Evolutionary conservation across 2,797 vertebrate genomes (phyloP).

Genomic region (Sternarchorhynchus goeldii): DNA sequence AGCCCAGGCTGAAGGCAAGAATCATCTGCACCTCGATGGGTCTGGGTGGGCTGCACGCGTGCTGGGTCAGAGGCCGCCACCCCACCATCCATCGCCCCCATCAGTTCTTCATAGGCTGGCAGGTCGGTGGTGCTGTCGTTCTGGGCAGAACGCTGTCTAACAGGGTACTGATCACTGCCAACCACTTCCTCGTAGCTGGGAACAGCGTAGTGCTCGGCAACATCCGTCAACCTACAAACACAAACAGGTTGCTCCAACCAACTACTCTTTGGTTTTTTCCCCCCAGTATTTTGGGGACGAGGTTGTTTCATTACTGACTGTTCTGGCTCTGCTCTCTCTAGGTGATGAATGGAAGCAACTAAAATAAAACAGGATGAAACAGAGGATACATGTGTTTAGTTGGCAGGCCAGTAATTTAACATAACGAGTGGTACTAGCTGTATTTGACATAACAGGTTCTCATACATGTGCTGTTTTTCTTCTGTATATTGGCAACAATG

Average conservation of each 20-base stretch:
- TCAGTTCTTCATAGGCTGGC: constrained; percentile 91
- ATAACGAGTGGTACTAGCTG: too few relatives aligned
- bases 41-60: constrained; percentile 15
- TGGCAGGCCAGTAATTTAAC: too few relatives aligned
- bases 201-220: constrained; percentile 80
- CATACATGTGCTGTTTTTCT: too few relatives aligned
- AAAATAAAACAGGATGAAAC: too few relatives aligned
- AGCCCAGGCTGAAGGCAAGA: neutral
- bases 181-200: constrained; percentile 95
- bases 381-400: too few relatives aligned
- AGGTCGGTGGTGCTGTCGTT: constrained; percentile 79
- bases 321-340: too few relatives aligned
- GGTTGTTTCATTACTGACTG: too few relatives aligned
- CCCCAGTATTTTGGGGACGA: too few relatives aligned
- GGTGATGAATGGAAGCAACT: too few relatives aligned
- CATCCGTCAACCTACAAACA: constrained; percentile 67
- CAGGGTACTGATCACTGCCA: constrained; percentile 74
- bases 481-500: too few relatives aligned
- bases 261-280: neutral
- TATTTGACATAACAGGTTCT: too few relatives aligned
- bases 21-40: constrained; percentile 39
- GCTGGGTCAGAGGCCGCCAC: neutral
- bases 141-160: constrained; percentile 70
- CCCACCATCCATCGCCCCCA: constrained; percentile 54
- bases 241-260: neutral